These are phyloP conservation scores for Xenopus borealis DNA, from an alignment of 2,113 vertebrate genomes.

Conservation along the genomic window DNA sequence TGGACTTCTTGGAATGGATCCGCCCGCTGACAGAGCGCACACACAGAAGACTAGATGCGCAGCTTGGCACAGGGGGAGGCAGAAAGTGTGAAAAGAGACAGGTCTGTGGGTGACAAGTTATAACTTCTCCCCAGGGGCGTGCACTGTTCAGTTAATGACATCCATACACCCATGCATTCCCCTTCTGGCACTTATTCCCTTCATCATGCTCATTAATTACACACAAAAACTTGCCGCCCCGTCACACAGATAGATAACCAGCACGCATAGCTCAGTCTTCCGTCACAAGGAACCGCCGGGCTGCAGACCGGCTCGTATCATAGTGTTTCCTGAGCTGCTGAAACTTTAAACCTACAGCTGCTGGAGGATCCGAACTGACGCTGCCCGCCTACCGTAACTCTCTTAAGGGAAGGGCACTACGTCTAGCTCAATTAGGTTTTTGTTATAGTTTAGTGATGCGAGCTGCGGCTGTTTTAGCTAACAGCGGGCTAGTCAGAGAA, in stretches of 20 bases:
- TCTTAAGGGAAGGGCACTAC: conserved; percentile 23
- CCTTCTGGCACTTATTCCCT: conserved; percentile 4
- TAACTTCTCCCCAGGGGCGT: conserved; percentile 22
- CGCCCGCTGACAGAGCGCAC: background rate
- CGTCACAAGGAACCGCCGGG: background rate
- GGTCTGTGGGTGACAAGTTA: conserved; percentile 26
- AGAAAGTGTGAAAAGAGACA: background rate
- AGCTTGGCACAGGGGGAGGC: too few species aligned
- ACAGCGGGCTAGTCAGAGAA: background rate
- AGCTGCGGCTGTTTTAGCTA: background rate
- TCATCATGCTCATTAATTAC: background rate
- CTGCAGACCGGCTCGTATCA: conserved; percentile 42
- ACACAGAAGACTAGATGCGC: background rate
- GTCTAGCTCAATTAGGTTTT: fast-evolving
- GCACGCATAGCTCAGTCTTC: background rate
- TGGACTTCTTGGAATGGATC: too few species aligned
- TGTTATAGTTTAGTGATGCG: background rate
- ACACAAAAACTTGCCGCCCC: too few species aligned
- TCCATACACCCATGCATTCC: conserved; percentile 1
- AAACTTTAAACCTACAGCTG: conserved; percentile 67
- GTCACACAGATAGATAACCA: too few species aligned
- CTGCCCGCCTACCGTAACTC: conserved; percentile 63
- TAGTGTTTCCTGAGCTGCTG: conserved; percentile 36
- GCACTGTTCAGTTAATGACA: background rate
- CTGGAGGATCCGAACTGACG: conserved; percentile 49